Conservation (phyloP, 2,797 vertebrate genomes). For the Pyrocephalus nanus region DNA sequence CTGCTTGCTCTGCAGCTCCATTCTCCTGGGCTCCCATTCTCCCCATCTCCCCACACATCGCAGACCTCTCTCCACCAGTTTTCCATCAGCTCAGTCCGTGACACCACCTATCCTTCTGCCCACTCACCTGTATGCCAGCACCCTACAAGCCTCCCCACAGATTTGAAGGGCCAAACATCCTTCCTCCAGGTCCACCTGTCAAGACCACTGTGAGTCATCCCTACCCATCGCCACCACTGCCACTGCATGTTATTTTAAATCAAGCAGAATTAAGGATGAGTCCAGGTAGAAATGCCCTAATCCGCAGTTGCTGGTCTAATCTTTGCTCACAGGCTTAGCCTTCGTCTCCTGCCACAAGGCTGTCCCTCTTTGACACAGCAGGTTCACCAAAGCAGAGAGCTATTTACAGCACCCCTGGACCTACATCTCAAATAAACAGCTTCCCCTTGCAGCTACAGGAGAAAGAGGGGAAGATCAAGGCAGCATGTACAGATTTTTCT, state of each 20-base stretch:
- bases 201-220: neutral
- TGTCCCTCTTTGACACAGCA: conserved; percentile 17
- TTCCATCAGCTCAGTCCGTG: neutral
- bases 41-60: neutral
- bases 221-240: neutral
- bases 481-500: neutral
- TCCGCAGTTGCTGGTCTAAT: conserved; percentile 13
- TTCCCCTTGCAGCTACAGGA: neutral
- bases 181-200: neutral
- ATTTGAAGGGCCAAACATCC: neutral
- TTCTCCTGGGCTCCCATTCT: neutral
- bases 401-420: conserved; percentile 10
- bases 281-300: conserved; percentile 47
- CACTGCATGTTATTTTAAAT: neutral
- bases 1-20: neutral
- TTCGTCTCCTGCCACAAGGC: neutral
- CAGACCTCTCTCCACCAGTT: neutral
- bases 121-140: neutral
- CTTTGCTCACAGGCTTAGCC: conserved; percentile 11
- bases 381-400: neutral
- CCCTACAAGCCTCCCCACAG: neutral
- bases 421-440: neutral
- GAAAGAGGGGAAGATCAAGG: neutral
- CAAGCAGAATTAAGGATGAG: conserved; percentile 40
- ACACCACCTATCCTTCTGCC: neutral